These are phyloP conservation scores for Chaenogobius annularis DNA, from an alignment of 2,113 vertebrate genomes.

Conservation along the genomic window DNA sequence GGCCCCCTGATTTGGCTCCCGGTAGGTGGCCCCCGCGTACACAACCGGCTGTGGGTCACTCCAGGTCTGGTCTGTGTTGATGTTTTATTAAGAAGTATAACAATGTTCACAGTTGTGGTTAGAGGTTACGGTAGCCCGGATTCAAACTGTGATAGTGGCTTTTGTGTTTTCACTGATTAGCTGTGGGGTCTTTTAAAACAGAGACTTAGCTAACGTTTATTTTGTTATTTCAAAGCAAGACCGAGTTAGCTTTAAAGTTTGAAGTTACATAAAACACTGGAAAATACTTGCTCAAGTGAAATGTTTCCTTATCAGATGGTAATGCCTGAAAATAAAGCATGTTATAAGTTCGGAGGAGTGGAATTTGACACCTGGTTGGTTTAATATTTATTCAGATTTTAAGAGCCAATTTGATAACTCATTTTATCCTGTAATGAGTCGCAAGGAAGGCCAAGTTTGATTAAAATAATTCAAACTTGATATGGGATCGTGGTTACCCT, in stretches of 20 bases:
- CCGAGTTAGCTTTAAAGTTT: neutral
- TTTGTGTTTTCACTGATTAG: neutral
- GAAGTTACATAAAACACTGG: neutral
- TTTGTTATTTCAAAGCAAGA: neutral
- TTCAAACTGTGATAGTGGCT: neutral
- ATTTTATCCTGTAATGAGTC: too few relatives aligned
- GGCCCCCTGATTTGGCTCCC: slow-evolving; percentile 28
- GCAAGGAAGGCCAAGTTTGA: too few relatives aligned
- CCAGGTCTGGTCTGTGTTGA: slow-evolving; percentile 25
- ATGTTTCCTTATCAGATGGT: neutral
- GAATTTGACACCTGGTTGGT: too few relatives aligned
- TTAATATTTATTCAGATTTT: too few relatives aligned
- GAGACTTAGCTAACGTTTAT: neutral
- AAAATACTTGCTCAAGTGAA: neutral
- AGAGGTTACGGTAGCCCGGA: neutral
- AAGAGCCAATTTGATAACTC: too few relatives aligned
- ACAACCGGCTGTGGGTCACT: slow-evolving; percentile 39
- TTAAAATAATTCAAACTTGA: too few relatives aligned
- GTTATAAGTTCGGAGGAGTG: too few relatives aligned
- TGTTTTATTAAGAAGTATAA: slow-evolving; percentile 40
- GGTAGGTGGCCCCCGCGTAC: slow-evolving; percentile 32
- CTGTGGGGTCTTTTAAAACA: neutral
- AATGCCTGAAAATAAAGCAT: neutral
- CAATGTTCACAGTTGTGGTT: slow-evolving; percentile 12
- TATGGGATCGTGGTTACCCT: too few relatives aligned